phyloP scores from a whole-genome alignment of 1,140 invertebrate genomes.

The Neodiprion lecontei region DNA sequence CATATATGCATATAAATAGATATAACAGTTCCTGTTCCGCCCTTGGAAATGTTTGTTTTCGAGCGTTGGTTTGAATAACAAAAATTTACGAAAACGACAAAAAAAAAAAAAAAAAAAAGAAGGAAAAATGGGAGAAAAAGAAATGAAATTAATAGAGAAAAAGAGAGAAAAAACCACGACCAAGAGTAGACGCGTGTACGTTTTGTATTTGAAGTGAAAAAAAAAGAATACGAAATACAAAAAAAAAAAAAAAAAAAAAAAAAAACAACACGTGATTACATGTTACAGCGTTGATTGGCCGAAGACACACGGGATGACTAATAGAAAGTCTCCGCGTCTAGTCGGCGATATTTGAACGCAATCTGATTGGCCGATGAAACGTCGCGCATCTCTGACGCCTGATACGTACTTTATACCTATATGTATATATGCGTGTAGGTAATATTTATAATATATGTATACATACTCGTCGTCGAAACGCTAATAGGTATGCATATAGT shows the following conservation, averaged over 20 bases:
- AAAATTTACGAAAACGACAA: neutral
- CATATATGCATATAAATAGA: neutral
- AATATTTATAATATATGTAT: too few relatives aligned
- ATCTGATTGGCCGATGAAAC: neutral
- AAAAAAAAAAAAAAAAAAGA: neutral
- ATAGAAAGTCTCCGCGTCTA: neutral
- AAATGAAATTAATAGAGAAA: neutral
- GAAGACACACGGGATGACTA: neutral
- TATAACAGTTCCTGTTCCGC: neutral
- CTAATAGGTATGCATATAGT: too few relatives aligned
- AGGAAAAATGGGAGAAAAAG: neutral
- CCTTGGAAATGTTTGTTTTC: neutral
- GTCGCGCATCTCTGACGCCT: neutral
- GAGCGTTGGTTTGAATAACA: neutral
- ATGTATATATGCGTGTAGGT: too few relatives aligned
- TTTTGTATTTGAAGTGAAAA: neutral
- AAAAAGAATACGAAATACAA: neutral
- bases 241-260: neutral
- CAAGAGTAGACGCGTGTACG: neutral
- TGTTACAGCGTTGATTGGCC: neutral
- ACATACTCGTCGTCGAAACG: too few relatives aligned
- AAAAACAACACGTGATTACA: neutral
- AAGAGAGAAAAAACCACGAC: neutral
- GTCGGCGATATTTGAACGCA: neutral
- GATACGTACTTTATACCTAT: too few relatives aligned